Evolutionary conservation across 2,113 vertebrate species (phyloP).

Genomic region (Riparia riparia): DNA sequence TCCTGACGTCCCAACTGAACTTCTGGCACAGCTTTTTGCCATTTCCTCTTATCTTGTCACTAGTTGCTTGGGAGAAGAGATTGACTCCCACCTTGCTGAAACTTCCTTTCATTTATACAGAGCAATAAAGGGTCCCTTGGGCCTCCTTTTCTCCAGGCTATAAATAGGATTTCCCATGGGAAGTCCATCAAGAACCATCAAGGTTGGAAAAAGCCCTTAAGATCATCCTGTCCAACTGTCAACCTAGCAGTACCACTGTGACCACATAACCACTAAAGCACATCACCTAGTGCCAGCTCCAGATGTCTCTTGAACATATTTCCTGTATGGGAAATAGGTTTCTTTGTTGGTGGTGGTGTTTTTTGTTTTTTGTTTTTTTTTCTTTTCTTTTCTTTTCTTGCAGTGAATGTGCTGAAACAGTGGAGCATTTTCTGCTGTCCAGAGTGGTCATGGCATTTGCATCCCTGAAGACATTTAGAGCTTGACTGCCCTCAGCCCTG

Average conservation of each 20-base stretch:
- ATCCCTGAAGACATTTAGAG: not conserved
- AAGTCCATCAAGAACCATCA: not conserved
- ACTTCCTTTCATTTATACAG: not conserved
- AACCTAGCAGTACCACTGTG: not conserved
- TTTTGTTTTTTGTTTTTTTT: not conserved
- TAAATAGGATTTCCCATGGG: not conserved
- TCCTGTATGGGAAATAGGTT: not conserved
- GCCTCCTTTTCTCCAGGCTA: not conserved
- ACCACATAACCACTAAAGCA: not conserved
- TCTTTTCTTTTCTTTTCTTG: not conserved
- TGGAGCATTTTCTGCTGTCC: not conserved
- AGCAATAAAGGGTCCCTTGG: not conserved
- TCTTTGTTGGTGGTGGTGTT: not conserved
- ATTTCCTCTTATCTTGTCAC: not conserved
- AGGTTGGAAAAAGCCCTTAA: not conserved
- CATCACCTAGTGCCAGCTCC: not conserved
- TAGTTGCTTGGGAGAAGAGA: not conserved
- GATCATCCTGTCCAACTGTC: no score
- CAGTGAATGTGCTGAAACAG: not conserved
- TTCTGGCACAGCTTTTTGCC: not conserved
- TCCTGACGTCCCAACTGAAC: not conserved
- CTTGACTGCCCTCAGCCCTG: not conserved
- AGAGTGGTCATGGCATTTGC: fast-evolving
- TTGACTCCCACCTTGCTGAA: not conserved
- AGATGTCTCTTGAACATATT: not conserved